A percentile compares a stretch with the other conserved stretches of the same genome.
These are phyloP conservation scores for Cacatua alba DNA, from an alignment of 2,113 vertebrate genomes.

Conservation along the genomic window DNA sequence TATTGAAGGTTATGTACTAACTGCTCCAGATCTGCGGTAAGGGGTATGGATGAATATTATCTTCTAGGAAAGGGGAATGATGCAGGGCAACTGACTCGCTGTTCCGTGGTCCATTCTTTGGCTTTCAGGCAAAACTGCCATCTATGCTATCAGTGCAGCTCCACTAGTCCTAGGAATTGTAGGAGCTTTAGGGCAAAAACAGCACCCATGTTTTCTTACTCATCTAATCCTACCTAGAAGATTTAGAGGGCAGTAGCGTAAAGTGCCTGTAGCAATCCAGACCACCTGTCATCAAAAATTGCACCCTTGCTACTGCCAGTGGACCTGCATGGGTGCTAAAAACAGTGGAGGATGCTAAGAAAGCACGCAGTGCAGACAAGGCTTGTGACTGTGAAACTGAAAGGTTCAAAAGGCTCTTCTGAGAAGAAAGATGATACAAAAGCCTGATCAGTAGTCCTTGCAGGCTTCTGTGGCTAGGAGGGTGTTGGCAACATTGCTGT, in stretches of 20 bases:
- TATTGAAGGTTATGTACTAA: neutral
- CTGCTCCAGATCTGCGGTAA: neutral
- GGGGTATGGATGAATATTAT: neutral
- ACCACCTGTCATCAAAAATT: neutral
- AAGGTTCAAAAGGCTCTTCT: neutral
- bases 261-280: neutral
- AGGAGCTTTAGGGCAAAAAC: neutral
- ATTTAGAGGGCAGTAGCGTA: neutral
- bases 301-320: neutral
- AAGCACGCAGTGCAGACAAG: neutral
- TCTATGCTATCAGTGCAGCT: slow-evolving; percentile 44
- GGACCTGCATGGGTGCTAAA: neutral
- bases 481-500: neutral
- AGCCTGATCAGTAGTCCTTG: neutral
- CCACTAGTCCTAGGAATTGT: neutral
- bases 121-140: slow-evolving; percentile 17
- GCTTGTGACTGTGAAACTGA: neutral
- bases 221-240: neutral
- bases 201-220: neutral
- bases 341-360: neutral
- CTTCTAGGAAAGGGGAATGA: neutral
- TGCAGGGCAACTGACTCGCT: neutral
- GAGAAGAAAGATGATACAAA: neutral
- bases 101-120: neutral
- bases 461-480: neutral